Conservation (phyloP, 2,888 invertebrate species). For the Drepana falcataria region DNA sequence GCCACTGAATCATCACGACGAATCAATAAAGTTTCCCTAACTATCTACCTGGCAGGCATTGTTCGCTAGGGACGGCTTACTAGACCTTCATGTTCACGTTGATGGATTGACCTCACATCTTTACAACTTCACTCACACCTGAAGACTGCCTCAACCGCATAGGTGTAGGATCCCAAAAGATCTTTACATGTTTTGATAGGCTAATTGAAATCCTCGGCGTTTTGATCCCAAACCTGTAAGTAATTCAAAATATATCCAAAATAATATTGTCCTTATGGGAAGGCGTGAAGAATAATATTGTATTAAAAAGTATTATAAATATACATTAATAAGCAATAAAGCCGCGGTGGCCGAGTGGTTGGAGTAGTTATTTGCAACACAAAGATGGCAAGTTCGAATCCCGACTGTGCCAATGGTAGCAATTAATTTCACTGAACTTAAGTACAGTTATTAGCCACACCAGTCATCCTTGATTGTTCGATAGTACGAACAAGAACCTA, state of each 20-base stretch:
- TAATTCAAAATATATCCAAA: not conserved
- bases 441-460: too few relatives aligned
- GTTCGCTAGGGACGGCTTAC: slow-evolving; percentile 3
- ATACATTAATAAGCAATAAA: too few relatives aligned
- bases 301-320: too few relatives aligned
- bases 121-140: not conserved
- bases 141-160: not conserved
- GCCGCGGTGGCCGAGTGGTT: too few relatives aligned
- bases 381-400: too few relatives aligned
- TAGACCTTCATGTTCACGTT: slow-evolving; percentile 6
- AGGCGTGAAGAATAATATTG: too few relatives aligned
- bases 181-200: slow-evolving; percentile 21
- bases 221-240: not conserved
- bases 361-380: too few relatives aligned
- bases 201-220: slow-evolving; percentile 15
- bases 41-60: slow-evolving; percentile 12
- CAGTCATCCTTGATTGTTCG: too few relatives aligned
- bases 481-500: too few relatives aligned
- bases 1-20: slow-evolving; percentile 15
- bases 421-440: too few relatives aligned
- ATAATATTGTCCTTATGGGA: not conserved
- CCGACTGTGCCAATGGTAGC: too few relatives aligned
- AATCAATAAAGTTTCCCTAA: slow-evolving; percentile 16
- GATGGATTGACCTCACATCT: slow-evolving; percentile 11
- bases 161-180: slow-evolving; percentile 1